Evolutionary conservation across 2,113 vertebrate genomes (phyloP).

Genomic region (Crotalus horridus): DNA sequence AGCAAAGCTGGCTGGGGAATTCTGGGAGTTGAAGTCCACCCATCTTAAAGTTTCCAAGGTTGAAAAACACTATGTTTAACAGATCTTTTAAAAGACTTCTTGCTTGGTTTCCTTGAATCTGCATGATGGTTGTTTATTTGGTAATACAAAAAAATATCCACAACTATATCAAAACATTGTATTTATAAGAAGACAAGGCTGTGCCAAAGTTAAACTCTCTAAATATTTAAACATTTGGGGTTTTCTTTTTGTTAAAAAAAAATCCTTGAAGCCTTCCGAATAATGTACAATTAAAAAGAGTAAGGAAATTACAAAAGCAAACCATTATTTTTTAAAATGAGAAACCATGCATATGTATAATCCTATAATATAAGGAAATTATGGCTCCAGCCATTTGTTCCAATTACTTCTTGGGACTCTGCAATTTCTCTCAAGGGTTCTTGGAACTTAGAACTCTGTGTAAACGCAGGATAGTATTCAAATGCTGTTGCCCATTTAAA

Average conservation of each 20-base stretch:
- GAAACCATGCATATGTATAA: background rate
- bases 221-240: background rate
- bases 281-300: background rate
- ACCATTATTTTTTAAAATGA: background rate
- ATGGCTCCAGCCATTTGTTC: background rate
- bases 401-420: background rate
- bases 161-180: background rate
- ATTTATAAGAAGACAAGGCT: background rate
- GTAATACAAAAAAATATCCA: background rate
- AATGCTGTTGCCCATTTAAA: background rate
- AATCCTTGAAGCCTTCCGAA: background rate
- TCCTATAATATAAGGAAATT: background rate
- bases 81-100: constrained; percentile 17
- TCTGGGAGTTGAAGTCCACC: no score
- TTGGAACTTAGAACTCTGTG: background rate
- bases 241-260: background rate
- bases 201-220: background rate
- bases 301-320: background rate
- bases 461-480: background rate
- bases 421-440: background rate
- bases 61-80: no score
- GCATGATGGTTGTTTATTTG: background rate
- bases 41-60: no score
- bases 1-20: no score
- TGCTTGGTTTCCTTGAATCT: constrained; percentile 33